These are phyloP conservation scores for Pocillopora grandis DNA, from an alignment of 92 coral and sea anemone species.

Conservation along the genomic window DNA sequence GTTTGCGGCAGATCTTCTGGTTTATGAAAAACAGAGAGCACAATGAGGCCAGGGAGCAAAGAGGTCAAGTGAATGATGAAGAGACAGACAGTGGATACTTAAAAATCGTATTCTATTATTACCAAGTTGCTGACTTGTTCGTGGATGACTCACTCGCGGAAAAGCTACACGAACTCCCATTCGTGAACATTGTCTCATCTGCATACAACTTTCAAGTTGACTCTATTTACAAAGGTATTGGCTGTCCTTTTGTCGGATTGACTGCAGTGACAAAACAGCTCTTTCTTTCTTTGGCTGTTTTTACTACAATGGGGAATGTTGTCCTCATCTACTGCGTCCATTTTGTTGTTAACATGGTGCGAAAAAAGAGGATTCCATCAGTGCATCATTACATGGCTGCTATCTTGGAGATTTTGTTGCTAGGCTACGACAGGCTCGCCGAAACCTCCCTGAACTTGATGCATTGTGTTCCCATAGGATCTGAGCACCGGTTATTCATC, in stretches of 20 bases:
- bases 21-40: slow-evolving; percentile 18
- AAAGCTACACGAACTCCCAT: slow-evolving; percentile 8
- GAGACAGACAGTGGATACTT: slow-evolving; percentile 38
- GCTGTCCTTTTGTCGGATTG: slow-evolving; percentile 65
- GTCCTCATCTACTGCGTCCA: slow-evolving; percentile 42
- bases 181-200: slow-evolving; percentile 18
- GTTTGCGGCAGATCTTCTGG: slow-evolving; percentile 38
- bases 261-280: slow-evolving; percentile 67
- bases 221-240: slow-evolving; percentile 24
- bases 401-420: slow-evolving; percentile 56
- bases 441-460: slow-evolving; percentile 49
- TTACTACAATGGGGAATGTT: slow-evolving; percentile 46
- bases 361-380: slow-evolving; percentile 35
- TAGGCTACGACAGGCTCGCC: slow-evolving; percentile 58
- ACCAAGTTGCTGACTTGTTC: slow-evolving; percentile 52
- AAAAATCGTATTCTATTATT: slow-evolving; percentile 52
- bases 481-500: slow-evolving; percentile 34
- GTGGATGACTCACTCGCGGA: slow-evolving; percentile 19
- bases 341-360: slow-evolving; percentile 19
- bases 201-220: slow-evolving; percentile 44
- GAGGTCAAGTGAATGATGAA: neutral
- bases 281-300: slow-evolving; percentile 48
- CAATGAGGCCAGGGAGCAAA: neutral
- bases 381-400: slow-evolving; percentile 47
- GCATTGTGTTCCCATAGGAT: slow-evolving; percentile 55